Evolutionary conservation across 2,797 vertebrate genomes (phyloP).

Genomic region (Myiothlypis coronata): DNA sequence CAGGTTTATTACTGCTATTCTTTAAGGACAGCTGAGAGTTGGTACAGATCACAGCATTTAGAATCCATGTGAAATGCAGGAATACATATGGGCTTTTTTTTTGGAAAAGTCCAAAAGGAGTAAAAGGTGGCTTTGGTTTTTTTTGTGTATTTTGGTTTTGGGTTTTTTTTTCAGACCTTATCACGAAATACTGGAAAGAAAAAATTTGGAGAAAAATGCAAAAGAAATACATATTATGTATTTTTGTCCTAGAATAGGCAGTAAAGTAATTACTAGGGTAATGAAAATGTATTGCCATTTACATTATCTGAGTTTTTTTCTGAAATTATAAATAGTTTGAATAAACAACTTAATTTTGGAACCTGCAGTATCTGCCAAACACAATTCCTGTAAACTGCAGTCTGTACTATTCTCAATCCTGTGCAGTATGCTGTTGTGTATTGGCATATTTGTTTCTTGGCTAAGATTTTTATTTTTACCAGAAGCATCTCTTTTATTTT

Average conservation of each 20-base stretch:
- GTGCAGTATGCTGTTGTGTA: neutral
- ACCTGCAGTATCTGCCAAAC: neutral
- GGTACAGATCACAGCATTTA: neutral
- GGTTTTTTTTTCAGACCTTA: neutral
- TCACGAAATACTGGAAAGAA: neutral
- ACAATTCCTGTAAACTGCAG: neutral
- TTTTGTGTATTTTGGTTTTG: fast-evolving
- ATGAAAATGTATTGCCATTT: neutral
- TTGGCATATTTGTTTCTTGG: neutral
- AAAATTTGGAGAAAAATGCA: neutral
- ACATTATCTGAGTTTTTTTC: neutral
- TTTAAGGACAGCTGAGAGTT: neutral
- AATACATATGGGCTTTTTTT: neutral
- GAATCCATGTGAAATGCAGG: neutral
- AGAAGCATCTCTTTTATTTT: neutral
- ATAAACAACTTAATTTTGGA: constrained; percentile 18
- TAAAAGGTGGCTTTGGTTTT: neutral
- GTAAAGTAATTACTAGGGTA: neutral
- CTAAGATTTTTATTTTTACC: neutral
- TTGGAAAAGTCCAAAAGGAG: neutral
- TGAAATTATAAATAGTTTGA: constrained; percentile 12
- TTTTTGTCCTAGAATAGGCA: neutral
- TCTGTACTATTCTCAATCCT: neutral
- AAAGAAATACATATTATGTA: neutral
- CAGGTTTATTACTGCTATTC: neutral